These are phyloP conservation scores for Leuctra nigra DNA, from an alignment of 2,888 invertebrate species.

Conservation along the genomic window DNA sequence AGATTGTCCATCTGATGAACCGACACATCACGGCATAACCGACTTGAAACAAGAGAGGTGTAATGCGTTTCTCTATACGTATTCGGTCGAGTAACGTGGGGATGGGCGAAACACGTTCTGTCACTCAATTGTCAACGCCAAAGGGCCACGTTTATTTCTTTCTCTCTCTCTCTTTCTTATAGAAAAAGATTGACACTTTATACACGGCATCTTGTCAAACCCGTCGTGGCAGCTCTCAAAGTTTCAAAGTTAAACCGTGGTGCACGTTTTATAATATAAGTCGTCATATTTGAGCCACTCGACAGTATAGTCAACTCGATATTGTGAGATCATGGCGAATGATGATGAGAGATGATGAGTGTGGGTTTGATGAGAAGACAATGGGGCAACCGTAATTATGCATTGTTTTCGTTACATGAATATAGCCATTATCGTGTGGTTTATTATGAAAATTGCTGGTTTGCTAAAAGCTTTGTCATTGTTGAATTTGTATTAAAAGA, in stretches of 20 bases:
- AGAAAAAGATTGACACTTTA: not conserved
- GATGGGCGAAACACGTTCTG: conserved; percentile 13
- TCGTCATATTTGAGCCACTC: too few species aligned
- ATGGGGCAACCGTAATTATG: too few species aligned
- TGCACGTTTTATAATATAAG: too few species aligned
- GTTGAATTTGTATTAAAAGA: too few species aligned
- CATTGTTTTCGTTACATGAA: too few species aligned
- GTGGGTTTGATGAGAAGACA: too few species aligned
- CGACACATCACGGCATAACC: conserved; percentile 6
- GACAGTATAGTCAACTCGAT: too few species aligned
- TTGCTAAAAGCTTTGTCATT: too few species aligned
- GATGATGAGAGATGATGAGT: too few species aligned
- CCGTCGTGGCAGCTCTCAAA: not conserved
- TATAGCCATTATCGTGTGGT: too few species aligned
- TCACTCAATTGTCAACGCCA: conserved; percentile 14
- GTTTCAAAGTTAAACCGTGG: not conserved
- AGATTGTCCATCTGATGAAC: not conserved
- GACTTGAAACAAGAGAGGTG: not conserved
- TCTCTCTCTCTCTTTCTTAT: not conserved
- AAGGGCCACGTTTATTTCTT: not conserved
- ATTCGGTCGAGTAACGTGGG: not conserved
- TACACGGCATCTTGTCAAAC: conserved; percentile 5
- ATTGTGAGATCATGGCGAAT: too few species aligned
- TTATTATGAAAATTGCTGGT: too few species aligned
- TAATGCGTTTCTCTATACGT: not conserved